Evolutionary conservation across 1,140 invertebrate species (phyloP).

Genomic region (Argopecten irradians): DNA sequence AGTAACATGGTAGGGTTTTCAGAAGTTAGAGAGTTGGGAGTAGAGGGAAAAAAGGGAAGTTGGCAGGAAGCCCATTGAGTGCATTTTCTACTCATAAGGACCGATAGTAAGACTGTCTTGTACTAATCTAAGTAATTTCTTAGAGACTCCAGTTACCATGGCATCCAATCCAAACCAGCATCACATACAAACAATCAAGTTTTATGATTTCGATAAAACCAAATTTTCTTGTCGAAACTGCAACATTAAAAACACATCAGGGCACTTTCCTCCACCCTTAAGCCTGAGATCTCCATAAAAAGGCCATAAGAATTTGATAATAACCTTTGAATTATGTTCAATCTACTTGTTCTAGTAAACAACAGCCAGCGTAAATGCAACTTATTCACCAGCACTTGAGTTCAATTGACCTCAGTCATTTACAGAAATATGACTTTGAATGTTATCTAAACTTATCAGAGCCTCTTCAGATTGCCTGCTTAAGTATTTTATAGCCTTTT

Average conservation of each 20-base stretch:
- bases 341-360: not conserved
- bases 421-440: conserved; percentile 22
- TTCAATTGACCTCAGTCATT: conserved; percentile 9
- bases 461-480: not conserved
- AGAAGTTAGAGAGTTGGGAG: no score
- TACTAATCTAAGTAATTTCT: no score
- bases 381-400: conserved; percentile 1
- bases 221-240: not conserved
- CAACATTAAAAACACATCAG: not conserved
- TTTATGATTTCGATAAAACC: not conserved
- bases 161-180: no score
- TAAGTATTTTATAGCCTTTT: conserved; percentile 9
- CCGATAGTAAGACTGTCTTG: no score
- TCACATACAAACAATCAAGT: not conserved
- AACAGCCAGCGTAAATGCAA: not conserved
- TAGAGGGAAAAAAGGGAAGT: no score
- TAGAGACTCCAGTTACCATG: no score
- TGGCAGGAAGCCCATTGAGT: no score
- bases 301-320: not conserved
- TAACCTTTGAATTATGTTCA: not conserved
- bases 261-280: not conserved
- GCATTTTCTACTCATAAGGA: no score
- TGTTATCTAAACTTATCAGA: conserved; percentile 12
- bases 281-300: conserved; percentile 1
- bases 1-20: no score